Evolutionary conservation across 2,797 vertebrate genomes (phyloP), one percentile per base, ranked within the genome.

Genomic region (Lacerta agilis): DNA sequence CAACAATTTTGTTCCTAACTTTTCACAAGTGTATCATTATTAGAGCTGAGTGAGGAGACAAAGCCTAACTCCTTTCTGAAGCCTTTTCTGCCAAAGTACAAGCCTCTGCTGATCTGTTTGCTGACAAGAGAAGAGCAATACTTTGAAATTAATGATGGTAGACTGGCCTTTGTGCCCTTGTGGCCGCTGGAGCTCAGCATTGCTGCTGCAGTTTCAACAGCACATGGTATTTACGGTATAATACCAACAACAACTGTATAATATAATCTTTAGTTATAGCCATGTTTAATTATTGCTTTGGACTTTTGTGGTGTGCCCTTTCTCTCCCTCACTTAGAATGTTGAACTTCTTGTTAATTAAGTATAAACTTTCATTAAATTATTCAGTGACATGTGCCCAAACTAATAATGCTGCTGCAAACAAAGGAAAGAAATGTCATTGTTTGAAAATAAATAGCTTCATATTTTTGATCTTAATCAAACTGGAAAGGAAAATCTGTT

Each of bases 221-320:
- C 69, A 43, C 0, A 1, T 72, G 66, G 76, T 0, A 82, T 43
- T 67, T 38, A 87, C 0, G 0, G 49, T 67, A 15, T 4, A 88
- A 33, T 0, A 0, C 45, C 84, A 82, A 77, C 38, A 86, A 43
- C 17, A 76, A n/a, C 58, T 85, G 55, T 86, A 75, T 78, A 78
- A 79, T 1, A 80, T 43, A 77, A 45, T 15, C 64, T 86, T 11
- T 86, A 82, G 61, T 77, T 67, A 27, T 3, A 69, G 77, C 75
- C 41, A 81, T 67, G 8, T 84, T 29, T 87, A 86, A 67, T 82
- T 88, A 91, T 85, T 83, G 92, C 71, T 85, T 83, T 83, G 86
- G 72, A 58, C 49, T 82, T 73, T 18, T 58, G 1, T 25, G 43
- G 82, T 83, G 33, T 79, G 66, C 49, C 76, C 49, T 67, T 1